These are phyloP conservation scores for Sus scrofa DNA, from an alignment of 2,113 vertebrate species.

Conservation along the genomic window DNA sequence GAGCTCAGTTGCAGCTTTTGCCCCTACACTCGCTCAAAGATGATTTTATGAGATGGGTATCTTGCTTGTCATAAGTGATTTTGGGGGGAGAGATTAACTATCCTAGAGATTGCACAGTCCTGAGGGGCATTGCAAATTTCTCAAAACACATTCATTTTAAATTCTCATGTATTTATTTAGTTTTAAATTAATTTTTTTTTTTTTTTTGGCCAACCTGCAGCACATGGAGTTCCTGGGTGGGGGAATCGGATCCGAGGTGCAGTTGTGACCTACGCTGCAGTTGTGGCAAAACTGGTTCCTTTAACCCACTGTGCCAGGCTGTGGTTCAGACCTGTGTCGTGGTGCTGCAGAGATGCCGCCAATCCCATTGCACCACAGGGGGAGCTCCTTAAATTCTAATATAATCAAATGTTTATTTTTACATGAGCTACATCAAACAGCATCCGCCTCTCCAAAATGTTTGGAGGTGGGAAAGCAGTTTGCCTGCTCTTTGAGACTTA, in stretches of 20 bases:
- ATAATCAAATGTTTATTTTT: constrained; percentile 37
- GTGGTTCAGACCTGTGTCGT: too few relatives aligned
- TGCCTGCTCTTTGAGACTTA: background rate
- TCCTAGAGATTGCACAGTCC: background rate
- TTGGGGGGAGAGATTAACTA: constrained; percentile 5
- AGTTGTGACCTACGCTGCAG: too few relatives aligned
- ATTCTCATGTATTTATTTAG: background rate
- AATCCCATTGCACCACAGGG: too few relatives aligned
- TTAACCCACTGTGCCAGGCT: too few relatives aligned
- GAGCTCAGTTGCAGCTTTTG: constrained; percentile 58
- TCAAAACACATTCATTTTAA: constrained; percentile 35
- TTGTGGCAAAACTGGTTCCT: too few relatives aligned
- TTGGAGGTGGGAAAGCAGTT: constrained; percentile 29
- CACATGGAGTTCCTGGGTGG: too few relatives aligned
- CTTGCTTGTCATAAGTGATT: background rate
- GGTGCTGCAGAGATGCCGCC: too few relatives aligned
- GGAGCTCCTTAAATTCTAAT: background rate
- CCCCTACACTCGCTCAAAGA: constrained; percentile 48
- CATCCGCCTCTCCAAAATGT: background rate
- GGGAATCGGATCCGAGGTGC: too few relatives aligned
- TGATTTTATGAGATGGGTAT: constrained; percentile 22
- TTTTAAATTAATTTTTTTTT: too few relatives aligned
- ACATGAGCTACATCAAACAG: background rate
- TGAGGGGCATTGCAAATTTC: constrained; percentile 8
- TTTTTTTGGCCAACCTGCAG: too few relatives aligned